Evolutionary conservation across 37 sponge, comb jelly and placozoan genomes (phyloP).

Genomic region (Ephydatia muelleri): DNA sequence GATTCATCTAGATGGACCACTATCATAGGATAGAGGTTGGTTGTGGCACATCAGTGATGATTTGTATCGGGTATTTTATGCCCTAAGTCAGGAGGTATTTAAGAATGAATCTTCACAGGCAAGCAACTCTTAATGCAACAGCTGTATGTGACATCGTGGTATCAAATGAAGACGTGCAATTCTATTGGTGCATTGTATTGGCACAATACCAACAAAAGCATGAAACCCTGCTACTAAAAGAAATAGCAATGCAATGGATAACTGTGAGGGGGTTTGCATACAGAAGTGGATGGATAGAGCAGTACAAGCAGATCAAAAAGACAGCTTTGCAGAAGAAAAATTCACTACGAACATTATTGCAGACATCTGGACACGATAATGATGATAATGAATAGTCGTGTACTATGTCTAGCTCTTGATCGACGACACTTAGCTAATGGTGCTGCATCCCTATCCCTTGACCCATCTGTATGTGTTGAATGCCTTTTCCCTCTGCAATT

Average conservation of each 20-base stretch:
- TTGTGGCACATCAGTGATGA: not conserved
- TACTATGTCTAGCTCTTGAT: too few species aligned
- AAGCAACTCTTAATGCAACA: not conserved
- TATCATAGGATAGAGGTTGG: too few species aligned
- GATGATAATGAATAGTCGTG: too few species aligned
- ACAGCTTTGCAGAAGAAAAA: not conserved
- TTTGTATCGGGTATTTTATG: not conserved
- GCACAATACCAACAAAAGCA: not conserved
- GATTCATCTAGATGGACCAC: not conserved
- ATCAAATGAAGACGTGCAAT: not conserved
- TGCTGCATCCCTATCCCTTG: too few species aligned
- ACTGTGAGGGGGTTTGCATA: not conserved
- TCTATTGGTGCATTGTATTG: not conserved
- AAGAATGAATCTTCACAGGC: not conserved
- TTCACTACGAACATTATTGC: not conserved
- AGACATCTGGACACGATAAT: not conserved
- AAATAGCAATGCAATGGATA: not conserved
- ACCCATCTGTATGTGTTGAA: too few species aligned
- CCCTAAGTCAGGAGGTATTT: not conserved
- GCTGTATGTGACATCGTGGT: not conserved
- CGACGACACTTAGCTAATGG: too few species aligned
- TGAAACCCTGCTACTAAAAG: not conserved
- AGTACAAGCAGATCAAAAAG: not conserved
- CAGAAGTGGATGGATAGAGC: not conserved
- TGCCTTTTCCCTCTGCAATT: too few species aligned